Percentiles rank a stretch among this genome's conserved stretches.
phyloP scores from a whole-genome alignment of 2,888 invertebrate genomes.

The Pyralis farinalis region DNA sequence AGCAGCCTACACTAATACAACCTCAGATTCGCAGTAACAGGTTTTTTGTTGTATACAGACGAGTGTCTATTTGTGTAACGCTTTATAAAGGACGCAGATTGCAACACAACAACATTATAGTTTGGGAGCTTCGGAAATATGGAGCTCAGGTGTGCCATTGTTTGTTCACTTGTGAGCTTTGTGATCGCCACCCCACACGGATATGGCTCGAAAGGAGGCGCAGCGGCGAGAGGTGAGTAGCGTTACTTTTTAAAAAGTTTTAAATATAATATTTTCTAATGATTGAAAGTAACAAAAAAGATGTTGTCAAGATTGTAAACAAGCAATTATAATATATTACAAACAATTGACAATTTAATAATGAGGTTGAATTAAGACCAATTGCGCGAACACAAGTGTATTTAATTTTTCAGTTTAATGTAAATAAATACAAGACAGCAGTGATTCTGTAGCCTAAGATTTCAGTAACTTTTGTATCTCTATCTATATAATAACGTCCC shows the following conservation, averaged over 20 bases:
- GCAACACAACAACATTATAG: constrained; percentile 58
- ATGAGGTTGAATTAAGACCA: no score
- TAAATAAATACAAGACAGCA: no score
- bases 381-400: no score
- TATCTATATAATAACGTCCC: no score
- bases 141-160: constrained; percentile 61
- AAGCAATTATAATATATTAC: no score
- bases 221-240: constrained; percentile 56
- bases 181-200: constrained; percentile 57
- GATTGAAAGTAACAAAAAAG: no score
- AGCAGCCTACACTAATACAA: constrained; percentile 53
- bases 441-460: no score
- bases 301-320: no score
- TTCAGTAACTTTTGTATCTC: no score
- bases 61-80: constrained; percentile 66
- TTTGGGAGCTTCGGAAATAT: constrained; percentile 64
- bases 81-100: constrained; percentile 68
- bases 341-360: no score
- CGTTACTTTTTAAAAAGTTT: constrained; percentile 2
- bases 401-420: no score
- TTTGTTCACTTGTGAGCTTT: constrained; percentile 46
- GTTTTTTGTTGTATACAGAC: constrained; percentile 67
- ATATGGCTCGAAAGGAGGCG: constrained; percentile 63
- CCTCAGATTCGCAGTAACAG: constrained; percentile 64
- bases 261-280: no score